These are phyloP conservation scores for Brevimyrus niger DNA, from an alignment of 2,113 vertebrate species.

Conservation along the genomic window DNA sequence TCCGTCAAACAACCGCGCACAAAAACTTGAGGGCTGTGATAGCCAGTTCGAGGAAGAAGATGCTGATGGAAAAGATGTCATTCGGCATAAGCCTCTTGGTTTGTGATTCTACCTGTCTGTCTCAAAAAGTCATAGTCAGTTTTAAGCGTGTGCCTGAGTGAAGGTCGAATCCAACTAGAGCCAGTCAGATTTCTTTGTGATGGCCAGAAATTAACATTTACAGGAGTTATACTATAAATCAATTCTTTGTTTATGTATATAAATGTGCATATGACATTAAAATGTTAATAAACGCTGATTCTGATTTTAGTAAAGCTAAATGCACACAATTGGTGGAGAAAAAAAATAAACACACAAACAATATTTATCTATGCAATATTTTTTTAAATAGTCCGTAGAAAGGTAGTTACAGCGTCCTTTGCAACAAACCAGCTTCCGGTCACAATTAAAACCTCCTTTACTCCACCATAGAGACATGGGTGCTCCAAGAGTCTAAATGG, in stretches of 20 bases:
- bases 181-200: neutral
- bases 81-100: neutral
- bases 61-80: slow-evolving; percentile 39
- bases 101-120: neutral
- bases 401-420: neutral
- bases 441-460: neutral
- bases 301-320: neutral
- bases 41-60: neutral
- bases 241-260: neutral
- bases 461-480: neutral
- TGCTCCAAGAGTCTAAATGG: neutral
- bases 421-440: neutral
- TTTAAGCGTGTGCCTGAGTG: neutral
- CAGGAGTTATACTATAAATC: neutral
- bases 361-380: neutral
- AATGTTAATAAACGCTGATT: neutral
- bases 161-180: neutral
- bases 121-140: neutral
- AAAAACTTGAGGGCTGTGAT: slow-evolving; percentile 38
- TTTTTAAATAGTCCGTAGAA: neutral
- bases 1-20: slow-evolving; percentile 36
- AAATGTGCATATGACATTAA: neutral
- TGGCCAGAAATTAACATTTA: neutral
- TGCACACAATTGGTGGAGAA: neutral
- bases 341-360: neutral